phyloP scores from a whole-genome alignment of 2,797 vertebrate genomes.

The Rhinoraja longicauda region DNA sequence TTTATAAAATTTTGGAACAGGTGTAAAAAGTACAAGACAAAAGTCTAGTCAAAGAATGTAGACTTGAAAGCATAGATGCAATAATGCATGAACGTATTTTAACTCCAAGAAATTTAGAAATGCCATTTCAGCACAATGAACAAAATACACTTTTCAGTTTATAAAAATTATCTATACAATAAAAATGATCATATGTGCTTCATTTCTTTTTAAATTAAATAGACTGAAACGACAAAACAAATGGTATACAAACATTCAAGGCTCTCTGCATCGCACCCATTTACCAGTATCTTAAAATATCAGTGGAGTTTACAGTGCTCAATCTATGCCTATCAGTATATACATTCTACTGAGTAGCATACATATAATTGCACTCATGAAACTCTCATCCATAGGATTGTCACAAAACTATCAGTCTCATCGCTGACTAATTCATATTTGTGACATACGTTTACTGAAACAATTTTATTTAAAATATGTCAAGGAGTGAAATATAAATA shows the following conservation, averaged over 20 bases:
- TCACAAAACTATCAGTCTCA: background rate
- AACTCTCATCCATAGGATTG: background rate
- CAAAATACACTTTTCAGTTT: background rate
- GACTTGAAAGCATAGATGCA: background rate
- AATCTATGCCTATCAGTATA: background rate
- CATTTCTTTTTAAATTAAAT: background rate
- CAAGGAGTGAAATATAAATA: background rate
- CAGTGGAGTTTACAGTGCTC: too few relatives aligned
- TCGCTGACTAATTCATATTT: background rate
- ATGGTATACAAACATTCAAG: background rate
- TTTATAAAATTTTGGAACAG: background rate
- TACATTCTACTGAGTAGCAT: background rate
- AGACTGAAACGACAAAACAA: background rate
- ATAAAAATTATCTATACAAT: background rate
- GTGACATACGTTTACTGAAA: background rate
- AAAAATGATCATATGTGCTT: background rate
- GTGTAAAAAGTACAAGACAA: background rate
- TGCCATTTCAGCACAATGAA: background rate
- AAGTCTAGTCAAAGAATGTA: background rate
- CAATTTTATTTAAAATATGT: background rate
- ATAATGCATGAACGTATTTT: background rate
- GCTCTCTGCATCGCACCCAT: background rate
- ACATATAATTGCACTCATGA: background rate
- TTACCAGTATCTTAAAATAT: background rate
- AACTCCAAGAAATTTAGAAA: background rate